Conservation (phyloP, 37 sponge, comb jelly and placozoan species). For the Oscarella lobularis region DNA sequence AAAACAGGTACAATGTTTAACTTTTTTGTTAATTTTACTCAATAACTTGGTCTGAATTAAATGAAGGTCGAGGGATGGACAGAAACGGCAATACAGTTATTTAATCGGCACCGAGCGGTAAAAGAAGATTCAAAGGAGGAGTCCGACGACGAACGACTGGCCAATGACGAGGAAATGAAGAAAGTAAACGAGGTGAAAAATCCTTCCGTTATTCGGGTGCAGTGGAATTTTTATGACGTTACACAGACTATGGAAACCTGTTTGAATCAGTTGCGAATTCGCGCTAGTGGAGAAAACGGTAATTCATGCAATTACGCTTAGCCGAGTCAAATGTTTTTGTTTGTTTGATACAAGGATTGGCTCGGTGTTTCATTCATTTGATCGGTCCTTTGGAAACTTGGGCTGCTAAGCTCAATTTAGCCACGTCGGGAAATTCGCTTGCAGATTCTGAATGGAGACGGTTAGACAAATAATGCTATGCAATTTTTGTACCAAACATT, state of each 20-base stretch:
- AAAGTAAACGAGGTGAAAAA: constrained; percentile 9
- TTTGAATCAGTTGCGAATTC: constrained; percentile 7
- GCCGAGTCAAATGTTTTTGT: too few species aligned
- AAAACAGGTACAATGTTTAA: not conserved
- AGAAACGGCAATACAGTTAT: constrained; percentile 47
- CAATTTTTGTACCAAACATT: too few species aligned
- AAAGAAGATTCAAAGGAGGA: constrained; percentile 4
- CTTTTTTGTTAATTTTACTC: too few species aligned
- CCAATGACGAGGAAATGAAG: not conserved
- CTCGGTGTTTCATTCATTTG: constrained; percentile 44
- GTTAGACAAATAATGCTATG: not conserved
- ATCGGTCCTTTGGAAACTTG: constrained; percentile 69
- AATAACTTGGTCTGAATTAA: constrained; percentile 7
- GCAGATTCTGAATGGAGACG: not conserved
- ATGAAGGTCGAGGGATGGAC: constrained; percentile 53
- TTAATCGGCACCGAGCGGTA: constrained; percentile 32
- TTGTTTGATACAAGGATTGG: too few species aligned
- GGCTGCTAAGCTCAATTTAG: not conserved
- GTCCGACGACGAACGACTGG: not conserved
- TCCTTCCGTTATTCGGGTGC: not conserved
- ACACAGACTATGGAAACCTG: constrained; percentile 6
- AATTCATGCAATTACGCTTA: not conserved
- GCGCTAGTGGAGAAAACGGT: constrained; percentile 82
- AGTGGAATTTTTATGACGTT: not conserved
- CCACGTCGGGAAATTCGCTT: not conserved